These are phyloP conservation scores for Caenorhabditis parvicauda DNA, from an alignment of 2,888 invertebrate genomes.

Conservation along the genomic window DNA sequence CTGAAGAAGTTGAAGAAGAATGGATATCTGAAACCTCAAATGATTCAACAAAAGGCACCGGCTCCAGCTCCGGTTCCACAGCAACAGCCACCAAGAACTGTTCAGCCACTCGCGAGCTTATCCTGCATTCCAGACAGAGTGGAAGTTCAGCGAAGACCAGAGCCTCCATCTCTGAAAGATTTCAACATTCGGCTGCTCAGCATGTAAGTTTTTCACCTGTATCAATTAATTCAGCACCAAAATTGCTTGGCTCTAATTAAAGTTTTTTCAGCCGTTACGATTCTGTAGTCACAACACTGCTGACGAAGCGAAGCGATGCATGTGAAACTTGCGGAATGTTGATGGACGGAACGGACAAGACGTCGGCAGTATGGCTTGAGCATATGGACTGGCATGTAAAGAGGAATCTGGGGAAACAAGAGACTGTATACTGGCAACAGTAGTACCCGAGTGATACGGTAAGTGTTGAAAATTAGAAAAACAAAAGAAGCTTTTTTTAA, in stretches of 20 bases:
- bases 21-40: not conserved
- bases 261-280: conserved; percentile 72
- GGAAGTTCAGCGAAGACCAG: conserved; percentile 3
- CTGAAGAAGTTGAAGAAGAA: not conserved
- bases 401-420: conserved; percentile 70
- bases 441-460: too few species aligned
- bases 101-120: conserved; percentile 2
- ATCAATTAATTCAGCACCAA: too few species aligned
- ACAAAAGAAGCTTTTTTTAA: too few species aligned
- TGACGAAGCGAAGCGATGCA: conserved; percentile 77
- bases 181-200: conserved; percentile 40
- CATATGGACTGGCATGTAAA: conserved; percentile 99
- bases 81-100: conserved; percentile 7
- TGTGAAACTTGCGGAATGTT: conserved; percentile 93
- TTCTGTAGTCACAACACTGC: conserved; percentile 74
- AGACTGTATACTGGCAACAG: too few species aligned
- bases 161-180: conserved; percentile 65
- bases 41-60: too few species aligned
- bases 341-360: conserved; percentile 73
- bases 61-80: conserved; percentile 13
- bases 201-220: too few species aligned
- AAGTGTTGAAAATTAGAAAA: too few species aligned
- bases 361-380: conserved; percentile 62
- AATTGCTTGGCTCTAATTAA: too few species aligned
- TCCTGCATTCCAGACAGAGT: not conserved